Evolutionary conservation across 2,113 vertebrate genomes (phyloP).

Genomic region (Cichladusa arquata): DNA sequence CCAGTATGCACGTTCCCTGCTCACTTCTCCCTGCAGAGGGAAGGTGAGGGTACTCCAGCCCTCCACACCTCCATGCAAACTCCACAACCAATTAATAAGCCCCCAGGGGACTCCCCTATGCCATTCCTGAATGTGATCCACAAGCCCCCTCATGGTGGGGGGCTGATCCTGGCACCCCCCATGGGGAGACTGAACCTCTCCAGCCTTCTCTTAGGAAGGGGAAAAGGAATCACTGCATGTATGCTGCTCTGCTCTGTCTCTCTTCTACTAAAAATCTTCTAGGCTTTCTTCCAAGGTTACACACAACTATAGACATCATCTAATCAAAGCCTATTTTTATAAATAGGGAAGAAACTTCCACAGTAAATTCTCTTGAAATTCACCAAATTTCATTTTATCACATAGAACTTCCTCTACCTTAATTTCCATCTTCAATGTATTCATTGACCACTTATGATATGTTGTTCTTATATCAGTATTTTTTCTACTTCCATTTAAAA

Average conservation of each 20-base stretch:
- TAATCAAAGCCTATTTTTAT: neutral
- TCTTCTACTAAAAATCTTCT: neutral
- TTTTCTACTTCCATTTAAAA: neutral
- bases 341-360: neutral
- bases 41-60: neutral
- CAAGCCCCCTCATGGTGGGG: neutral
- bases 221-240: neutral
- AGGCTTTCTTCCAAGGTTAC: neutral
- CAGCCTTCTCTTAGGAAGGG: neutral
- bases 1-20: accelerated
- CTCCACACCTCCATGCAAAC: neutral
- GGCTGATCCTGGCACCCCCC: accelerated
- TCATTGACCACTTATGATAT: neutral
- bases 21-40: neutral
- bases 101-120: accelerated
- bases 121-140: neutral
- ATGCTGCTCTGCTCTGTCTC: neutral
- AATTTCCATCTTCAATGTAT: neutral
- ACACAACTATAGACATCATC: neutral
- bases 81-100: neutral
- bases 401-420: neutral
- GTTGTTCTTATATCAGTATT: neutral
- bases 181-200: neutral
- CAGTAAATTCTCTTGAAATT: neutral
- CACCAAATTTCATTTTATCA: neutral